These are phyloP conservation scores for Scortum barcoo DNA, from an alignment of 2,113 vertebrate species.

Conservation along the genomic window DNA sequence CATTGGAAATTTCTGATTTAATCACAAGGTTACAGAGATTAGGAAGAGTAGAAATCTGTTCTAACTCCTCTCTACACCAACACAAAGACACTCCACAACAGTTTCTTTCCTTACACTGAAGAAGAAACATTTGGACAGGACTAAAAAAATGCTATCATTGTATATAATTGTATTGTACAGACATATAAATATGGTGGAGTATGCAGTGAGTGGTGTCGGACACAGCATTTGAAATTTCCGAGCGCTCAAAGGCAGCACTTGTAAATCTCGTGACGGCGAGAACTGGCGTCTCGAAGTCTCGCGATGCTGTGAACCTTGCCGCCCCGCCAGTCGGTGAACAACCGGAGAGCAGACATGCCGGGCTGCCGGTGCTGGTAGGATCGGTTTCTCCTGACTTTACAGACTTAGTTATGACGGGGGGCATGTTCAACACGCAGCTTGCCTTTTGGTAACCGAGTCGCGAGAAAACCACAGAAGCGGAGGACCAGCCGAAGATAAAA, in stretches of 20 bases:
- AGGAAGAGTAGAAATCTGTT: too few species aligned
- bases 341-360: conserved; percentile 40
- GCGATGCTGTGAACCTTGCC: conserved; percentile 37
- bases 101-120: too few species aligned
- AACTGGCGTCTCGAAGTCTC: conserved; percentile 24
- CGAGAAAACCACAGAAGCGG: conserved; percentile 27
- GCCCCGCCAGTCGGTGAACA: conserved; percentile 23
- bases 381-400: conserved; percentile 11
- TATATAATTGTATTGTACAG: too few species aligned
- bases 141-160: too few species aligned
- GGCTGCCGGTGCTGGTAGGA: not conserved
- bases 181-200: too few species aligned
- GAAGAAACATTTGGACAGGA: too few species aligned
- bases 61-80: too few species aligned
- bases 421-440: not conserved
- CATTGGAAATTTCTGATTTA: too few species aligned
- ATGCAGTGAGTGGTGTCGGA: too few species aligned
- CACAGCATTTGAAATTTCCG: not conserved
- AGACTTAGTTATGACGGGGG: conserved; percentile 55
- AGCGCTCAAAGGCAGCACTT: conserved; percentile 18
- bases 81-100: too few species aligned
- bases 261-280: not conserved
- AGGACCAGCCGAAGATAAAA: conserved; percentile 7
- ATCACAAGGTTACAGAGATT: too few species aligned
- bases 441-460: conserved; percentile 2